These are phyloP conservation scores for Rhabdomys dilectus DNA, from an alignment of 2,113 vertebrate species.

Conservation along the genomic window DNA sequence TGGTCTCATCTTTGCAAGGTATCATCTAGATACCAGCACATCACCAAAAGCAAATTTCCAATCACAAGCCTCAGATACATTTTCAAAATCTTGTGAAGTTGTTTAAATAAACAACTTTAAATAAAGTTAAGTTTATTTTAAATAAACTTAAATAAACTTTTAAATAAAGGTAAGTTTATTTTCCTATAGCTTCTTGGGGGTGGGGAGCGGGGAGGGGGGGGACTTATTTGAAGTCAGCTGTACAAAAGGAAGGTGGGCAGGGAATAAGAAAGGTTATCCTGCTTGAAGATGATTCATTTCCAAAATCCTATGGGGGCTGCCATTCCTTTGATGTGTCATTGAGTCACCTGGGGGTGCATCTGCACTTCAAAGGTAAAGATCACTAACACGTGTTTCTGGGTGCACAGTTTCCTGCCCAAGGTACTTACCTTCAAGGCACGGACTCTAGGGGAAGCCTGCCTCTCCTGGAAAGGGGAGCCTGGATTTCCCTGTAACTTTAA, in stretches of 20 bases:
- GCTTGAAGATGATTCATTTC: constrained; percentile 52
- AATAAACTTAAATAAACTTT: too few species aligned
- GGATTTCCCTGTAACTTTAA: not conserved
- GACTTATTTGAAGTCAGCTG: constrained; percentile 69
- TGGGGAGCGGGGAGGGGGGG: not conserved
- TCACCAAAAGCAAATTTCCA: not conserved
- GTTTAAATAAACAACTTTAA: too few species aligned
- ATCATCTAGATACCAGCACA: not conserved
- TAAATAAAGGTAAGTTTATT: not conserved
- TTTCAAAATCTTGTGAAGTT: constrained; percentile 14
- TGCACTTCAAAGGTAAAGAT: constrained; percentile 77
- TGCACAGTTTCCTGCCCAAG: constrained; percentile 33
- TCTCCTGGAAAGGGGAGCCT: not conserved
- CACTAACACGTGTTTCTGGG: constrained; percentile 14
- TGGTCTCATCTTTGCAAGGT: not conserved
- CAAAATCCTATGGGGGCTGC: constrained; percentile 31
- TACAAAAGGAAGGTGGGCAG: constrained; percentile 55
- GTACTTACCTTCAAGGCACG: not conserved
- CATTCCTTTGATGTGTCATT: constrained; percentile 76
- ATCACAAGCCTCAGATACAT: not conserved
- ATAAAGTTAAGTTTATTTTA: not conserved
- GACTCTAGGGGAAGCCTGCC: not conserved
- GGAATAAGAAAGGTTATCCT: constrained; percentile 66
- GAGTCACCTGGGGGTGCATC: constrained; percentile 82
- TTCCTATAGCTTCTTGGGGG: not conserved